These are phyloP conservation scores for Byasa hedistus DNA, from an alignment of 2,888 invertebrate species.

Conservation along the genomic window DNA sequence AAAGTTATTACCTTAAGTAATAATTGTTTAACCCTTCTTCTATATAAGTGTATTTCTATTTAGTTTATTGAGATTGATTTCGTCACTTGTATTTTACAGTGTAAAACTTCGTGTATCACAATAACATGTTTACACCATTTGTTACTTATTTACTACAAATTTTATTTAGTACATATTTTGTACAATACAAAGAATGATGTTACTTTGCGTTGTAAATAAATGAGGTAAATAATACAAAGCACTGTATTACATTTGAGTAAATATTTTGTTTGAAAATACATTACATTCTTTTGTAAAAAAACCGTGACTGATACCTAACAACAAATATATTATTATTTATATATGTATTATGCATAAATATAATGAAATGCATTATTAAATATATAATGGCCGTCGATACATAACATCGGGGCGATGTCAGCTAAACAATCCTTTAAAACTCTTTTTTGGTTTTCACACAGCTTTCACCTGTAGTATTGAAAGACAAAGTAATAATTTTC, in stretches of 20 bases:
- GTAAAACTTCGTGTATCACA: too few relatives aligned
- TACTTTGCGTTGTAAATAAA: too few relatives aligned
- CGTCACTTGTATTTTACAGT: too few relatives aligned
- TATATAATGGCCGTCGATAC: not conserved
- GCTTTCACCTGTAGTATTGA: not conserved
- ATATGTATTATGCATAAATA: not conserved
- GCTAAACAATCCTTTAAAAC: not conserved
- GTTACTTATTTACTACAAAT: too few relatives aligned
- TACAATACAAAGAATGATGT: not conserved
- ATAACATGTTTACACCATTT: too few relatives aligned
- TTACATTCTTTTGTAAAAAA: not conserved
- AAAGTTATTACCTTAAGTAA: not conserved
- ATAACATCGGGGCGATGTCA: not conserved
- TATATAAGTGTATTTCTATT: too few relatives aligned
- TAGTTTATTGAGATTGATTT: too few relatives aligned
- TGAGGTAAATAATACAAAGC: too few relatives aligned
- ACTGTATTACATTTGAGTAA: not conserved
- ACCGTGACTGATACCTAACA: not conserved
- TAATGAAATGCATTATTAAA: not conserved
- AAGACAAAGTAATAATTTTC: not conserved
- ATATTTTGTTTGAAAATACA: not conserved
- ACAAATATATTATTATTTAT: not conserved
- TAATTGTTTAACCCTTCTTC: not conserved
- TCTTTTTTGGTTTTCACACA: not conserved
- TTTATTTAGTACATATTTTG: not conserved